Evolutionary conservation across 2,113 vertebrate genomes (phyloP), one percentile per base, ranked within the genome.

Genomic region (Motacilla alba): DNA sequence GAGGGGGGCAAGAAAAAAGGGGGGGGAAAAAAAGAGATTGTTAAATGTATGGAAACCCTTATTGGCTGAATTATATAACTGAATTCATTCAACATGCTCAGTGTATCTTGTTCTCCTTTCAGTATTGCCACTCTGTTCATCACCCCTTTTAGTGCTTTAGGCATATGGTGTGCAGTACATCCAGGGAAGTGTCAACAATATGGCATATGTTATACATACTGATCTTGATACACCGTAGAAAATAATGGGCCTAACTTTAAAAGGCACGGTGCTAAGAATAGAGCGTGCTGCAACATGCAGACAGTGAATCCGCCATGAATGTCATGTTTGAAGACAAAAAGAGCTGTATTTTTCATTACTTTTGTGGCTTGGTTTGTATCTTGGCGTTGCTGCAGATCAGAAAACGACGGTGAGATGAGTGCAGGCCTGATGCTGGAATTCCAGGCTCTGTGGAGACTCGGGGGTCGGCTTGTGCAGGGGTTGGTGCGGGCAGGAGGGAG

Each of bases 171-270:
- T 95, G 94, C 92, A 96, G 94, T 97, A 95, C 95, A 94, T 95
- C 95, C 95, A 97, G 95, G 94, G 94, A 96, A 96, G 95, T 96
- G 95, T 96, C 96, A 96, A 97, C 95, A 97, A 96, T 96, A 90
- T 96, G 94, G 95, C 95, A 95, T 97, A 96, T 96, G 96, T 95
- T 96, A 96, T 97, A 96, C 93, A 95, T 95, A 95, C 95, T 96
- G 95, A 96, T 95, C 94, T 96, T 93, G 95, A 97, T 94, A 97
- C 94, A 96, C 96, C 94, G 95, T 91, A 96, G 94, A 97, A 94
- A 97, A 96, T 94, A 96, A 96, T 96, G 93, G 95, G 87, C 96
- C 91, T 94, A 94, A 95, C 95, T 97, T 97, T 97, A 96, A 96
- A 96, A 97, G 95, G 93, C 94, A 94, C 63, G 50, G 90, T 93